Conservation (phyloP, 2,888 invertebrate species). For the Tipula lateralis region DNA sequence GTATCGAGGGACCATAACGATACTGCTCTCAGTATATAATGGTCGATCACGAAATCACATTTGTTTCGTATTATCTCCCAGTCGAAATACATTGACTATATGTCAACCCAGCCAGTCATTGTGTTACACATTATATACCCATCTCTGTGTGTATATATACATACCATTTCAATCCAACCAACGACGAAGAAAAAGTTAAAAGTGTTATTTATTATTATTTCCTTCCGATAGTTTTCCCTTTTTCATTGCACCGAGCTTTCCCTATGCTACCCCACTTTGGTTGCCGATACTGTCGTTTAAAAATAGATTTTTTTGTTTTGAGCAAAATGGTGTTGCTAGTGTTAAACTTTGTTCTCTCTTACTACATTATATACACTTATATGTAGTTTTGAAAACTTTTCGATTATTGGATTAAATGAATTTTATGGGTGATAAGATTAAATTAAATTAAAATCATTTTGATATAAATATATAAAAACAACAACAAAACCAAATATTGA, state of each 20-base stretch:
- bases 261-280: neutral
- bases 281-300: neutral
- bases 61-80: no score
- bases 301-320: no score
- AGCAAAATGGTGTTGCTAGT: neutral
- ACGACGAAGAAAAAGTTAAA: neutral
- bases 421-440: slow-evolving; percentile 20
- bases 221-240: slow-evolving; percentile 24
- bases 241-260: neutral
- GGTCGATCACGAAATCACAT: no score
- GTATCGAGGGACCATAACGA: no score
- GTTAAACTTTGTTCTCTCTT: neutral
- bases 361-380: neutral
- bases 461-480: neutral
- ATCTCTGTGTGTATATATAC: neutral
- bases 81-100: no score
- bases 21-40: no score
- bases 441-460: slow-evolving; percentile 9
- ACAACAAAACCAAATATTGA: neutral
- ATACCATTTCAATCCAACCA: neutral
- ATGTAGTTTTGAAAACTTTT: slow-evolving; percentile 3
- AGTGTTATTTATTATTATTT: slow-evolving; percentile 24
- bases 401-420: slow-evolving; percentile 15
- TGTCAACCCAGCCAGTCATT: neutral
- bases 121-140: neutral